These are phyloP conservation scores for Python bivittatus DNA, from an alignment of 2,113 vertebrate species.

Conservation along the genomic window DNA sequence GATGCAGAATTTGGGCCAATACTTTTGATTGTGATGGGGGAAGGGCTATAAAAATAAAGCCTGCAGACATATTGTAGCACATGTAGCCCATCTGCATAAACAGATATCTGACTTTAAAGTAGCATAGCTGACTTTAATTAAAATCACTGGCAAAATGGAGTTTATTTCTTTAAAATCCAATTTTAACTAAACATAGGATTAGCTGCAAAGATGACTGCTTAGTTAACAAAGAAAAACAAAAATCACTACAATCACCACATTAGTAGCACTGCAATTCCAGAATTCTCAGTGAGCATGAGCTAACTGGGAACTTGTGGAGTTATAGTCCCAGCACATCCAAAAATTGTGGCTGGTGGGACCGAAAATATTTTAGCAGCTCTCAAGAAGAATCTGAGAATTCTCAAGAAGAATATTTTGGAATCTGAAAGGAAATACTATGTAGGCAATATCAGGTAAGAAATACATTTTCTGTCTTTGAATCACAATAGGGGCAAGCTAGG, in stretches of 20 bases:
- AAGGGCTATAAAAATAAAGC: background rate
- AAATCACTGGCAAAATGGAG: background rate
- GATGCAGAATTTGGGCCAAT: background rate
- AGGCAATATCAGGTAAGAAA: background rate
- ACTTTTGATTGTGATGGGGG: background rate
- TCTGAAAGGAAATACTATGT: background rate
- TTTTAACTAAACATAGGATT: background rate
- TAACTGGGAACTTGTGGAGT: background rate
- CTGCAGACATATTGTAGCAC: background rate
- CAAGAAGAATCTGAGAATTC: background rate
- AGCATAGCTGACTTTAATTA: background rate
- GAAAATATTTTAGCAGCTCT: background rate
- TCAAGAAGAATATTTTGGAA: background rate
- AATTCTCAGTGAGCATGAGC: background rate
- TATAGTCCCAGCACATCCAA: background rate
- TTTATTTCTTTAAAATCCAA: background rate
- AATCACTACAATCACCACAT: background rate
- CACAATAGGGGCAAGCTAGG: slow-evolving; percentile 21
- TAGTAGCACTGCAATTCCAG: background rate
- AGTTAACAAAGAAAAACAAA: background rate
- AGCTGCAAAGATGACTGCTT: background rate
- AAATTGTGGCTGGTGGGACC: background rate
- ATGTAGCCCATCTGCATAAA: background rate
- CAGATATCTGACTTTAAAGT: background rate
- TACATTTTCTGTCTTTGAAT: background rate